Evolutionary conservation across 2,888 invertebrate genomes (phyloP).

Genomic region (Mimachlamys varia): DNA sequence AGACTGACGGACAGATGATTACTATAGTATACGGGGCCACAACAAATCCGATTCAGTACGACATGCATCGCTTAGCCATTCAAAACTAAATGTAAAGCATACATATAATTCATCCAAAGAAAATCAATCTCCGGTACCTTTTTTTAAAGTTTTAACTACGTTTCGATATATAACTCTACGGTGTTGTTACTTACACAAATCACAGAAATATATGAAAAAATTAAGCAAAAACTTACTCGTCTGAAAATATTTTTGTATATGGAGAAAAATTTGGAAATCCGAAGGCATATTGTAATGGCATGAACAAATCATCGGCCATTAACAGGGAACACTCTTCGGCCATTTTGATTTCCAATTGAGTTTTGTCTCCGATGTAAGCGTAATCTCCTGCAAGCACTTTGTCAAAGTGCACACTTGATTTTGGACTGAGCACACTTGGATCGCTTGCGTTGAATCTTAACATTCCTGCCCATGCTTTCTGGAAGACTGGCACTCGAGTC

Average conservation of each 20-base stretch:
- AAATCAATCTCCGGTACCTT: too few species aligned
- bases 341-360: conserved; percentile 63
- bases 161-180: neutral
- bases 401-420: conserved; percentile 58
- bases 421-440: conserved; percentile 58
- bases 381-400: conserved; percentile 59
- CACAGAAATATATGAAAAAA: neutral
- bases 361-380: conserved; percentile 66
- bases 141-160: too few species aligned
- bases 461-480: conserved; percentile 62
- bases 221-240: conserved; percentile 65
- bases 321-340: conserved; percentile 68
- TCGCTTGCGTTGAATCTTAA: conserved; percentile 62
- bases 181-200: neutral
- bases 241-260: conserved; percentile 66
- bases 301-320: conserved; percentile 68
- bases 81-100: too few species aligned
- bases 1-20: too few species aligned
- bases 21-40: too few species aligned
- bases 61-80: too few species aligned
- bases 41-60: too few species aligned
- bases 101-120: too few species aligned
- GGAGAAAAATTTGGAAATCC: conserved; percentile 72
- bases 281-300: conserved; percentile 70
- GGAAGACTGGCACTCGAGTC: conserved; percentile 55